Conservation (phyloP, 2,113 vertebrate species). For the Chiloscyllium plagiosum region DNA sequence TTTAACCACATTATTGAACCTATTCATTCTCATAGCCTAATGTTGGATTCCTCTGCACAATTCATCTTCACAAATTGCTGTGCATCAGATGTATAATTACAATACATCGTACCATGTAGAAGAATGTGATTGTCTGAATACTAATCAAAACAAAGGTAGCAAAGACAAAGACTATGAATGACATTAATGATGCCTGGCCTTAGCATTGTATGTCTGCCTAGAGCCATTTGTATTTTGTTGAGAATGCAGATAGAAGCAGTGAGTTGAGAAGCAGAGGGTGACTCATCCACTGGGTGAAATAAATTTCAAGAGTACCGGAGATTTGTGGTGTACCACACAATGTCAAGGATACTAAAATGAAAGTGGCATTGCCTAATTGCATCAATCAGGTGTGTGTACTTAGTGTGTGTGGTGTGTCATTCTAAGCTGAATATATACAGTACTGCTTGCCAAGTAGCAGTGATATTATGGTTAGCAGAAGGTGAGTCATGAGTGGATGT, state of each 20-base stretch:
- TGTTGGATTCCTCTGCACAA: not conserved
- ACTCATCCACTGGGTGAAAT: conserved; percentile 18
- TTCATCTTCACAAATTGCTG: not conserved
- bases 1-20: not conserved
- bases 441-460: not conserved
- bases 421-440: not conserved
- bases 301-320: conserved; percentile 16
- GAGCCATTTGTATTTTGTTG: not conserved
- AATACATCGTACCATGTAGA: too few relatives aligned
- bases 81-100: not conserved
- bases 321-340: conserved; percentile 30
- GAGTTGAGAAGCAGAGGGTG: not conserved
- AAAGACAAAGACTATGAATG: not conserved
- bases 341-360: conserved; percentile 14
- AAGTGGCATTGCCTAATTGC: not conserved
- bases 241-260: not conserved
- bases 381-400: conserved; percentile 18
- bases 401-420: conserved; percentile 17
- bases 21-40: not conserved
- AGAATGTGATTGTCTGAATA: not conserved
- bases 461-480: conserved; percentile 20
- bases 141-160: not conserved
- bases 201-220: not conserved
- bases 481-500: conserved; percentile 20
- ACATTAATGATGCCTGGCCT: not conserved